Evolutionary conservation across 64 coral and sea anemone species (phyloP).

Genomic region (Acropora tenuis): DNA sequence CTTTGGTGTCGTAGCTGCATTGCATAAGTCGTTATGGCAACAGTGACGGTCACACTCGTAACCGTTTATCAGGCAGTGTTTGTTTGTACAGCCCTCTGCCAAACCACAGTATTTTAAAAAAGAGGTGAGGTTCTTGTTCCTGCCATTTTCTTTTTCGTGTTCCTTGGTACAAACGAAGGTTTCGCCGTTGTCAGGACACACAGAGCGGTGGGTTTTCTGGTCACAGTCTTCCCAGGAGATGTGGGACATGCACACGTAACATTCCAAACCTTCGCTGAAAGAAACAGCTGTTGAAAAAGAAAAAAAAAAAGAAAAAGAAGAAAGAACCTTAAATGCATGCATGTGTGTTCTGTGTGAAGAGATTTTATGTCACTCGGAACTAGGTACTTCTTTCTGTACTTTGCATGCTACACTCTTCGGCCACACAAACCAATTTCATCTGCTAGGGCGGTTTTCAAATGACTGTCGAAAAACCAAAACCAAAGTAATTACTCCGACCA

Average conservation of each 20-base stretch:
- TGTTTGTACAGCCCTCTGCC: neutral
- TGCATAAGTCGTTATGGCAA: conserved; percentile 29
- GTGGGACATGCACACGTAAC: neutral
- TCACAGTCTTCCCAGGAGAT: conserved; percentile 29
- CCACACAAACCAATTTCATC: too few species aligned
- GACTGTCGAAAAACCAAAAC: too few species aligned
- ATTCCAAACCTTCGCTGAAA: conserved; percentile 9
- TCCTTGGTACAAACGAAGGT: neutral
- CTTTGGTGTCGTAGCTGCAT: neutral
- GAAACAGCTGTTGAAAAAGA: neutral
- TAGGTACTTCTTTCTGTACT: neutral
- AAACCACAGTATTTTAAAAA: neutral
- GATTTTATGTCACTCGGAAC: neutral
- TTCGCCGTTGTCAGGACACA: accelerated
- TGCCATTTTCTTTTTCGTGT: neutral
- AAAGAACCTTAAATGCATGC: too few species aligned
- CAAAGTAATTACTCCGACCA: too few species aligned
- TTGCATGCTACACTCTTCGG: neutral
- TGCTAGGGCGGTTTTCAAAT: too few species aligned
- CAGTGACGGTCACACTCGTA: neutral
- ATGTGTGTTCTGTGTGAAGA: too few species aligned
- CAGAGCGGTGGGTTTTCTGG: neutral
- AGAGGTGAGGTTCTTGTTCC: neutral
- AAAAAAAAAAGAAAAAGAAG: neutral
- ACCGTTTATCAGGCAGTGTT: neutral